Percentiles rank a stretch among this genome's conserved stretches.
phyloP scores from a whole-genome alignment of 2,888 invertebrate species.

The Pachydiplax longipennis region DNA sequence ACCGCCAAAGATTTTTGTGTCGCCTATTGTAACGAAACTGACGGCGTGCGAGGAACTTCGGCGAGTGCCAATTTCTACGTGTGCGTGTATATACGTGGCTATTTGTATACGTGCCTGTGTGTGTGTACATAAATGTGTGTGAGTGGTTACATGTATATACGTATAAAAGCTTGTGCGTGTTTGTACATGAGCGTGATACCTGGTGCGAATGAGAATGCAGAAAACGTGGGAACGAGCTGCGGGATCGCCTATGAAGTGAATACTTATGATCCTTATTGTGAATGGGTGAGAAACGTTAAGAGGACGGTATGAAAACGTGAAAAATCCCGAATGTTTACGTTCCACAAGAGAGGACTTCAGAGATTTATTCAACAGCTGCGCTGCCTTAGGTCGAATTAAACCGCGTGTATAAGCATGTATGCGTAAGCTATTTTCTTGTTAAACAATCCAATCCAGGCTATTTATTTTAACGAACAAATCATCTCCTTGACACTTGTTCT shows the following conservation, averaged over 20 bases:
- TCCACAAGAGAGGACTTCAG: not conserved
- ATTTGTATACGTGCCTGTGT: not conserved
- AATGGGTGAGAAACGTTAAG: not conserved
- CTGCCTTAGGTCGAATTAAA: conserved; percentile 34
- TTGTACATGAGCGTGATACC: not conserved
- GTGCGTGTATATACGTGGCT: not conserved
- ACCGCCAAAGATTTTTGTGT: not conserved
- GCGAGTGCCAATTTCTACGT: not conserved
- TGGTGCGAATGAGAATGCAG: not conserved
- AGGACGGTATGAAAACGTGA: not conserved
- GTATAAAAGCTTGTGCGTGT: not conserved
- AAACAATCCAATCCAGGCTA: not conserved
- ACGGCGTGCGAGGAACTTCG: not conserved
- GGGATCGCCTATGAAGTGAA: not conserved
- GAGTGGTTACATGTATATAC: not conserved
- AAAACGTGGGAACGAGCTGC: not conserved
- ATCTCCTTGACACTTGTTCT: not conserved
- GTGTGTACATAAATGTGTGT: not conserved
- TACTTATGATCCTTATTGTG: not conserved
- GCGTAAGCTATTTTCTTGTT: not conserved
- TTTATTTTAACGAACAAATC: not conserved
- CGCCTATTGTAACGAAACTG: not conserved
- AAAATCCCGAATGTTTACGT: not conserved
- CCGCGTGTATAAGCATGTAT: not conserved
- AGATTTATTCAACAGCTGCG: not conserved